phyloP scores from a whole-genome alignment of 2,113 vertebrate genomes.

The Psittacula cyanocephala region DNA sequence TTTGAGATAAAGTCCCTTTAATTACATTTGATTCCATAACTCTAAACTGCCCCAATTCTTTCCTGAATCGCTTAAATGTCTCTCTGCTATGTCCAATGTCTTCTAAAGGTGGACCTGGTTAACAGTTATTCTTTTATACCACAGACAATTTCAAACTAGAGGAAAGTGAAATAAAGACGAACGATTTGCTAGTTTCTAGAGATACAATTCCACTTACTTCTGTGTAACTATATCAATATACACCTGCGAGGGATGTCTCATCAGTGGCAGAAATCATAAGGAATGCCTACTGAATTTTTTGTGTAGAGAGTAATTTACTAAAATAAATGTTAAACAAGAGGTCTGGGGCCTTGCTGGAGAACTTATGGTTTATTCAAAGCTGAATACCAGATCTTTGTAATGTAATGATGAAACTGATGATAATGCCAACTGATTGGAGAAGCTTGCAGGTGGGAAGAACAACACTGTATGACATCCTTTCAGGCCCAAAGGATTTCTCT shows the following conservation, averaged over 20 bases:
- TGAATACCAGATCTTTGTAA: not conserved
- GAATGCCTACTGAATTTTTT: not conserved
- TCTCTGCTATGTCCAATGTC: not conserved
- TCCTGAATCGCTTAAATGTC: not conserved
- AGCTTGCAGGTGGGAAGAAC: not conserved
- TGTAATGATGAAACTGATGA: not conserved
- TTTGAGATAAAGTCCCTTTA: not conserved
- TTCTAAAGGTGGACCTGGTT: not conserved
- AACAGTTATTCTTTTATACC: not conserved
- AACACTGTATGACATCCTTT: not conserved
- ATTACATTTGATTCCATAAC: not conserved
- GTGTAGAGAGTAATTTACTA: not conserved
- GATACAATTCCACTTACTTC: not conserved
- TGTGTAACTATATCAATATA: accelerated
- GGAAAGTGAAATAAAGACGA: accelerated
- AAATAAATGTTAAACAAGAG: not conserved
- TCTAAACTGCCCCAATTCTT: not conserved
- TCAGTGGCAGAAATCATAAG: not conserved
- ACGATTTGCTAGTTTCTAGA: not conserved
- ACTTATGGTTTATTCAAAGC: not conserved
- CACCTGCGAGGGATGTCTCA: not conserved
- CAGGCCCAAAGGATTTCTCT: not conserved
- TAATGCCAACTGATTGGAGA: not conserved
- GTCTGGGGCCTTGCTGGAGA: not conserved
- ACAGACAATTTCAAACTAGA: not conserved